Base-by-base conservation (phyloP, 2,797 vertebrate genomes). In the Neomorphus geoffroyi region DNA sequence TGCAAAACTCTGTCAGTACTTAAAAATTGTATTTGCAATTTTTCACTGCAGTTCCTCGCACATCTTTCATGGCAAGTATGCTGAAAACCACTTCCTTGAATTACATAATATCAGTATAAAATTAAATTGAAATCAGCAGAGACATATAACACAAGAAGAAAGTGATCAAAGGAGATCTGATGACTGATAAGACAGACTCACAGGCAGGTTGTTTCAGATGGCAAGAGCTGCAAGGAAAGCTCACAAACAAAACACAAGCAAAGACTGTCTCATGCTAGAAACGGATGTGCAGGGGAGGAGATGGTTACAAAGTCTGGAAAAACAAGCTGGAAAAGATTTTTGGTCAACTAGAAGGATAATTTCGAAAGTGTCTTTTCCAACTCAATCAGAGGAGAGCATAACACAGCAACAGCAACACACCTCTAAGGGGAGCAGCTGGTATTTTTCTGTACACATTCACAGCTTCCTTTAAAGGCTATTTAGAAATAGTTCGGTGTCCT, bases 1-100 rank as follows among this genome's bases (percentile, higher is more conserved):
- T 80, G 46, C 78, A 87, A 94, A 90, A 90, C 62, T 70, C 69
- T 96, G 71, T 61, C 92, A 82, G 85, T 10, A 64, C 35, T 77
- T 82, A 46, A 73, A 65, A 92, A 85, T 19, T 32, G 1, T 57
- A 83, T 73, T 83, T 92, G 67, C 80, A 78, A 48, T 60, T 69
- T 84, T 78, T 72, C 73, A 70, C 21, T 45, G 45, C 22, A 72
- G 67, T 46, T 71, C 48, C 80, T 72, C 3, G 0, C 18, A 41
- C 32, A 71, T 65, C 53, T 70, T 86, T 89, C 60, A 57, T 41
- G 87, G 46, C 16, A 60, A 35, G 17, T 7, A 30, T 22, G 43
- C 28, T 90, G 54, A 79, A 84, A 82, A 7, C 10, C 24, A 64
- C 33, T 73, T 86, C 32, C 70, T 39, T 57, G 37, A 86, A 93